phyloP scores from a whole-genome alignment of 1,140 invertebrate genomes.

The Ericerus pela region DNA sequence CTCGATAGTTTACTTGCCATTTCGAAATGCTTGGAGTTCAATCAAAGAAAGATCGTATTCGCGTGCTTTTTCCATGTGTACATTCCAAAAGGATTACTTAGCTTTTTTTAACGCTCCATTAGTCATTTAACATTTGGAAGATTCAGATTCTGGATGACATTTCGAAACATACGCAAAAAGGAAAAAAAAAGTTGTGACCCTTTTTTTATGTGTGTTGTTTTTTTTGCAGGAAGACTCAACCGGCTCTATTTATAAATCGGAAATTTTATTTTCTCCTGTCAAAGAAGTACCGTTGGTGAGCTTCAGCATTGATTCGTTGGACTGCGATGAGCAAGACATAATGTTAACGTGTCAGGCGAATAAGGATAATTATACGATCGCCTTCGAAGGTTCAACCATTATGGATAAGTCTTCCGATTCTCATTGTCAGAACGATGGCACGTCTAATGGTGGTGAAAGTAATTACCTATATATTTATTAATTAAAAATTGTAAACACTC shows the following conservation, averaged over 20 bases:
- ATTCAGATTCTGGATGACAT: no score
- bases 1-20: no score
- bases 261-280: constrained; percentile 77
- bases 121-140: no score
- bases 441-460: neutral
- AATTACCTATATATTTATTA: neutral
- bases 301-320: constrained; percentile 77
- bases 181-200: no score
- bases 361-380: constrained; percentile 87
- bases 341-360: constrained; percentile 73
- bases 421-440: constrained; percentile 32
- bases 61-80: no score
- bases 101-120: no score
- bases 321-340: constrained; percentile 72
- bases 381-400: constrained; percentile 74
- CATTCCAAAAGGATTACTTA: no score
- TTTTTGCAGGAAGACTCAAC: constrained; percentile 34
- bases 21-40: no score
- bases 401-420: constrained; percentile 70
- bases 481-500: neutral
- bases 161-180: no score
- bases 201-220: constrained; percentile 15
- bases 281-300: constrained; percentile 58
- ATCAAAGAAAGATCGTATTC: no score
- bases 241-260: constrained; percentile 69